Conservation (phyloP, 2,113 vertebrate genomes). For the Ammospiza nelsoni region DNA sequence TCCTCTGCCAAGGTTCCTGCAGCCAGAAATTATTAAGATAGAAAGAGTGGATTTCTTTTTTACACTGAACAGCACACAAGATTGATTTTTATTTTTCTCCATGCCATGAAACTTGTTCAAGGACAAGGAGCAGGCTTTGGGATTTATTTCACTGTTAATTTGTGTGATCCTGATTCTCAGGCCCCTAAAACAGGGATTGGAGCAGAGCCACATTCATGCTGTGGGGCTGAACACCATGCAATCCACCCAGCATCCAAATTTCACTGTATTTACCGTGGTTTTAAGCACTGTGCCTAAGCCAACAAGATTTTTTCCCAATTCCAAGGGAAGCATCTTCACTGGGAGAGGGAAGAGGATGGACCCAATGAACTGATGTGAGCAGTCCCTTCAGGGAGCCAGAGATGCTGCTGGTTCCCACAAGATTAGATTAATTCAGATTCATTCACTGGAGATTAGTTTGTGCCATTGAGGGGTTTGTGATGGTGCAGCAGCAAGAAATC, state of each 20-base stretch:
- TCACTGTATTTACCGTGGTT: not conserved
- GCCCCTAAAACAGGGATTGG: not conserved
- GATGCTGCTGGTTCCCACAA: not conserved
- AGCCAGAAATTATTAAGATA: constrained; percentile 1
- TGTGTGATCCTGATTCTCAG: not conserved
- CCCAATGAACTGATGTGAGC: not conserved
- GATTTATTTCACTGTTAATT: constrained; percentile 3
- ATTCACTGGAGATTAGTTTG: not conserved
- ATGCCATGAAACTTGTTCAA: not conserved
- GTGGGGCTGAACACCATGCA: not conserved
- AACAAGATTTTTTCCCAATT: not conserved
- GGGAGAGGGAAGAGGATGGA: not conserved
- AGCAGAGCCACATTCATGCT: not conserved
- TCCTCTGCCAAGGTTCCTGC: not conserved
- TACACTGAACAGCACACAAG: not conserved
- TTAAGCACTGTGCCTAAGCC: not conserved
- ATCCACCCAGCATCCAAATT: not conserved
- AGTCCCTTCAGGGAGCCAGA: not conserved
- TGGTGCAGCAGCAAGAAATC: not conserved
- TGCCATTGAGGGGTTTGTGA: not conserved
- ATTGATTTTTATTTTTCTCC: constrained; percentile 11
- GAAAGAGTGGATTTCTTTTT: not conserved
- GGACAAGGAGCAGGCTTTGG: not conserved
- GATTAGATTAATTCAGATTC: not conserved
- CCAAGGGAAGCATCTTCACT: not conserved